phyloP scores from a whole-genome alignment of 2,888 invertebrate species.

The Galeopsomyia nigrocyanea region DNA sequence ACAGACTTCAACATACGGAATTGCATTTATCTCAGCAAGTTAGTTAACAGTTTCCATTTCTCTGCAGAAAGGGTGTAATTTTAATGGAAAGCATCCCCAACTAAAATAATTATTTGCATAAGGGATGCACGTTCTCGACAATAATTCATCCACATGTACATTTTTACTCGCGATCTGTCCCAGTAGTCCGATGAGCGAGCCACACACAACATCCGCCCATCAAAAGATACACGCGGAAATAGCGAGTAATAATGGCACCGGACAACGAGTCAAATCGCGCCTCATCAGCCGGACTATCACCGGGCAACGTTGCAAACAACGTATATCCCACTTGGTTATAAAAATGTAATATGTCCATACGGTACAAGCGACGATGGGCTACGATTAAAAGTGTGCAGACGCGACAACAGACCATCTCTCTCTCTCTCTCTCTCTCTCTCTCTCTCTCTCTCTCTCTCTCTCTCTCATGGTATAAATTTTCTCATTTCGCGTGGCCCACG shows the following conservation, averaged over 20 bases:
- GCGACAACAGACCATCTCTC: no score
- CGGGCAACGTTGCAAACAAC: neutral
- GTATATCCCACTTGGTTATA: neutral
- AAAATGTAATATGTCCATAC: neutral
- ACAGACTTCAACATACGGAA: no score
- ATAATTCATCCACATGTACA: neutral
- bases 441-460: no score
- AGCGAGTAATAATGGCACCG: neutral
- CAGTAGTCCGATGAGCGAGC: conserved; percentile 25
- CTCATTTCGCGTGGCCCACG: conserved; percentile 19
- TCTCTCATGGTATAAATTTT: conserved; percentile 22
- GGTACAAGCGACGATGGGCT: conserved; percentile 12
- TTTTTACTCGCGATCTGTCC: conserved; percentile 23
- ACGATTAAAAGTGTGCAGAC: conserved; percentile 34
- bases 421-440: no score
- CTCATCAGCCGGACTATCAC: conserved; percentile 2
- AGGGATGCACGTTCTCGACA: no score
- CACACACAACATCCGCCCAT: neutral
- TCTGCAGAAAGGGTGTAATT: no score
- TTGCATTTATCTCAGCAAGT: no score
- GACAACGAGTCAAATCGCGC: conserved; percentile 5
- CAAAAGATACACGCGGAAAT: neutral
- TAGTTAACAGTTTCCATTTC: no score
- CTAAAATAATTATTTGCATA: no score
- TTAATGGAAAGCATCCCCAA: no score